Evolutionary conservation across 2,797 vertebrate species (phyloP).

Genomic region (Lacerta viridis): DNA sequence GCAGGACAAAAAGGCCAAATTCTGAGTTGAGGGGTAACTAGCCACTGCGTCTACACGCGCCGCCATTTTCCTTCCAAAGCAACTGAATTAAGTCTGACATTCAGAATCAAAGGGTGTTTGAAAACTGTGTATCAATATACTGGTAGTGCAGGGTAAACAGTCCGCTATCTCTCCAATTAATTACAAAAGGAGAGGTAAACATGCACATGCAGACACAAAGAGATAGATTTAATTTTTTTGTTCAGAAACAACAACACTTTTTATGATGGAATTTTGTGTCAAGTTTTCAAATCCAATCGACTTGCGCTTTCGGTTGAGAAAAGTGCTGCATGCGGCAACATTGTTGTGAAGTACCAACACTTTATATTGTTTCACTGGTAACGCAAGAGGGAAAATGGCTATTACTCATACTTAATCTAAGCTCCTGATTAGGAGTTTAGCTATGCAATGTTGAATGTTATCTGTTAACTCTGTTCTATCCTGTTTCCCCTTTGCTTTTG

Average conservation of each 20-base stretch:
- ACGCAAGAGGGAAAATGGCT: no score
- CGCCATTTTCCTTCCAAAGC: not conserved
- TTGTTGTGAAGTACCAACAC: not conserved
- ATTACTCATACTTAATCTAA: no score
- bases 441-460: no score
- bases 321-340: not conserved
- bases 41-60: no score
- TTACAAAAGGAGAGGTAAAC: not conserved
- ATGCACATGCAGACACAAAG: not conserved
- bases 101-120: conserved; percentile 33
- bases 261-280: conserved; percentile 10
- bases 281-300: conserved; percentile 33
- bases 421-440: no score
- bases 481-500: no score
- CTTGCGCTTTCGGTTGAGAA: not conserved
- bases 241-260: conserved; percentile 5
- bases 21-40: no score
- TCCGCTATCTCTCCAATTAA: conserved; percentile 25
- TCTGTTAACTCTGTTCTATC: no score
- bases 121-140: conserved; percentile 28
- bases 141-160: not conserved
- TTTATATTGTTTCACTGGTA: no score
- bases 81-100: conserved; percentile 43
- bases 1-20: no score
- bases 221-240: not conserved